Evolutionary conservation across 2,113 vertebrate species (phyloP), one percentile per base, ranked within the genome.

Genomic region (Maccullochella peelii): DNA sequence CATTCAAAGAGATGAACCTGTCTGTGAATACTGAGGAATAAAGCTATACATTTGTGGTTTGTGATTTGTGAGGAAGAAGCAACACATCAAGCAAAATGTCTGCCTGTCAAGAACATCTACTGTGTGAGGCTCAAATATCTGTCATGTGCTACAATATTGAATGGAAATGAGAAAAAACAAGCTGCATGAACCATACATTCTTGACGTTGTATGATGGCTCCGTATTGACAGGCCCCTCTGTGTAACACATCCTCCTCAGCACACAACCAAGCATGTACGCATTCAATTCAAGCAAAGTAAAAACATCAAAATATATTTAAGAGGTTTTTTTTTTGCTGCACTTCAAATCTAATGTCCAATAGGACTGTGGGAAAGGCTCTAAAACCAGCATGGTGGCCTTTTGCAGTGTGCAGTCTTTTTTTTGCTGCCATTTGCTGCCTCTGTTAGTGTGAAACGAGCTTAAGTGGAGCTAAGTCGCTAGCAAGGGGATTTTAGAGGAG

Each of bases 391-490:
- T 33, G 33, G 47, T 65, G 38, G 73, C 58, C 79, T 79, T 76
- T 79, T 57, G 36, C 77, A 23, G 49, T 0, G 8, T 59, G 12
- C n/a, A n/a, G n/a, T n/a, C n/a, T 77, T 23, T 79, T 70, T 70
- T 71, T 80, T 44, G 27, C 20, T 72, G 54, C 65, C 18, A 70
- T 63, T 78, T 44, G 27, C 20, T 65, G 58, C 76, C 21, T 38
- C 59, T 66, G 80, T 78, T 71, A 0, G 33, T 79, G 75, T 84
- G 86, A 83, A 82, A 86, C 63, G 59, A 80, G 61, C 82, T 92
- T 86, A 88, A 88, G 85, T 79, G 59, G 36, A 72, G 65, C 71
- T 80, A 80, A 90, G 79, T 86, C 61, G 3, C 66, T 75, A 50
- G 75, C 40, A 61, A 30, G 63, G 67, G 83, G 81, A 89, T 87